A percentile compares a stretch with the other conserved stretches of the same genome.
Evolutionary conservation across 2,113 vertebrate species (phyloP).

Genomic region (Tragelaphus buxtoni): DNA sequence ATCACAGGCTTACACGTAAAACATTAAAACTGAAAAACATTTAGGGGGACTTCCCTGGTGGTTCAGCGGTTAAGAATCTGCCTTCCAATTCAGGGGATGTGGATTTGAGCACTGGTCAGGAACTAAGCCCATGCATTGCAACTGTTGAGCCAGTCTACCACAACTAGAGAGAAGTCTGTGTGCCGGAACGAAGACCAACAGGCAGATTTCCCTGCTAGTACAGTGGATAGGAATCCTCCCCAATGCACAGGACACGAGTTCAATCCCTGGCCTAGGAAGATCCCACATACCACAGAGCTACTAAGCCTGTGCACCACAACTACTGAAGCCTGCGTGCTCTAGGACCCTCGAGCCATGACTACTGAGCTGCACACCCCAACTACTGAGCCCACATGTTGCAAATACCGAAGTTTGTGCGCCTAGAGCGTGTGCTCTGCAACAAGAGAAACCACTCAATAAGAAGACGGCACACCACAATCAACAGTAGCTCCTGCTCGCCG

Average conservation of each 20-base stretch:
- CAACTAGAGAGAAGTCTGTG: neutral
- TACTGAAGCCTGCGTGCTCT: neutral
- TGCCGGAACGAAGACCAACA: neutral
- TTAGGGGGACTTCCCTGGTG: neutral
- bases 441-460: neutral
- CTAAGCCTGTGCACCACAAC: neutral
- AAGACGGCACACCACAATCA: neutral
- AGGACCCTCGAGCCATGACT: neutral
- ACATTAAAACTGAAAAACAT: neutral
- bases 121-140: neutral
- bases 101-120: neutral
- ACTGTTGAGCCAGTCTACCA: neutral
- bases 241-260: neutral
- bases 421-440: neutral
- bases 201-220: neutral
- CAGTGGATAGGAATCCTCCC: neutral
- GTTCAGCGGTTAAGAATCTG: neutral
- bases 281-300: neutral
- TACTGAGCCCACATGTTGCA: neutral
- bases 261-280: neutral
- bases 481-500: neutral
- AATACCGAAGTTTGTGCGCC: neutral
- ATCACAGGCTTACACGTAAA: neutral
- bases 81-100: neutral
- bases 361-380: neutral